phyloP scores from a whole-genome alignment of 1,140 invertebrate genomes.

The Megathymus violae region DNA sequence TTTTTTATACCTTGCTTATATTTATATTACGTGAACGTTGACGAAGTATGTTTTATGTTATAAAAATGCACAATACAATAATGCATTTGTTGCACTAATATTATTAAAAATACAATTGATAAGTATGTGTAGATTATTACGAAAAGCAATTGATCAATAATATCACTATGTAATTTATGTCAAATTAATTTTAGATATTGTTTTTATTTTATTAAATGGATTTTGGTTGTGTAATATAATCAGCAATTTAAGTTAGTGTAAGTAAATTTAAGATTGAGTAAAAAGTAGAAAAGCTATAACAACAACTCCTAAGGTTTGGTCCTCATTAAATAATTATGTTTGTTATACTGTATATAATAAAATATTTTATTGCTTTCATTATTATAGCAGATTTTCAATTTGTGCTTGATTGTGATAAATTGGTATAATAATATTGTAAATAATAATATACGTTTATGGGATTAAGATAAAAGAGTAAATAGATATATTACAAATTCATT shows the following conservation, averaged over 20 bases:
- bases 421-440: constrained; percentile 24
- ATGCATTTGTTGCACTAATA: constrained; percentile 32
- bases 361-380: background rate
- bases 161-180: constrained; percentile 51
- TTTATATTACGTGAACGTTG: constrained; percentile 1
- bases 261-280: constrained; percentile 8
- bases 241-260: constrained; percentile 14
- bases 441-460: constrained; percentile 10
- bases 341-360: no score
- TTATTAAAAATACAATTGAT: constrained; percentile 25
- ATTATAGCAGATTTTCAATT: background rate
- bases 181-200: constrained; percentile 49
- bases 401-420: constrained; percentile 25
- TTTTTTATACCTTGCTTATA: constrained; percentile 27
- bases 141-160: constrained; percentile 53
- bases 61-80: constrained; percentile 32
- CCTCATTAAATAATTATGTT: no score
- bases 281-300: constrained; percentile 5
- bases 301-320: background rate
- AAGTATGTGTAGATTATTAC: constrained; percentile 42
- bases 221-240: constrained; percentile 34
- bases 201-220: constrained; percentile 24
- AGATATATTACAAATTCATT: constrained; percentile 9
- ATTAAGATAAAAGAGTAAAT: constrained; percentile 25
- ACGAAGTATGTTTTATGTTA: constrained; percentile 19